Conservation (phyloP, 2,797 vertebrate genomes). For the Nasua narica region DNA sequence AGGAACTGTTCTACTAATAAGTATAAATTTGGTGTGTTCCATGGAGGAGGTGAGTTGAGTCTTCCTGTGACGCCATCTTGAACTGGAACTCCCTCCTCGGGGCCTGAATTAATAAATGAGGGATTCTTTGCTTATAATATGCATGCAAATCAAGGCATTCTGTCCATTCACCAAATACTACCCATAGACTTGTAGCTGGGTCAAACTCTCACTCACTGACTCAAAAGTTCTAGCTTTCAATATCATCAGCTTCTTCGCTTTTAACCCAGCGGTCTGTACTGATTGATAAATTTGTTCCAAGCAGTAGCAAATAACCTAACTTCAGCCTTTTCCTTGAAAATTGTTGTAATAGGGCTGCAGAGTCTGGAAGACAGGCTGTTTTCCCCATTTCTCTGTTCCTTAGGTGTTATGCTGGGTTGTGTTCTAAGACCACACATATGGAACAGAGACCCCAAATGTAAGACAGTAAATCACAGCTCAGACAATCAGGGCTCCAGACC, state of each 20-base stretch:
- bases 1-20: background rate
- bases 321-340: background rate
- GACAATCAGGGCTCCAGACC: background rate
- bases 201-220: background rate
- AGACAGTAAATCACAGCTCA: background rate
- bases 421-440: background rate
- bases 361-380: background rate
- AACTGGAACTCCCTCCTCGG: background rate
- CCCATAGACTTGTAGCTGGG: background rate
- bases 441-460: background rate
- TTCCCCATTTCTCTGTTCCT: background rate
- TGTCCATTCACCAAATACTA: background rate
- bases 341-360: background rate
- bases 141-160: background rate
- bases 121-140: background rate
- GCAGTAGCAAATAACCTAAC: background rate
- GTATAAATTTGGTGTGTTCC: background rate
- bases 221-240: background rate
- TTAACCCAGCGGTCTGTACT: background rate
- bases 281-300: slow-evolving; percentile 26
- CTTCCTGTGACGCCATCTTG: background rate
- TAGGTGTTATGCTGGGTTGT: background rate
- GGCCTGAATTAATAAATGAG: background rate
- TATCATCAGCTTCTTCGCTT: slow-evolving; percentile 11
- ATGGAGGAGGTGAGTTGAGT: background rate